Evolutionary conservation across 2,113 vertebrate species (phyloP), one percentile per base, ranked within the genome.

Genomic region (Centropus bengalensis): DNA sequence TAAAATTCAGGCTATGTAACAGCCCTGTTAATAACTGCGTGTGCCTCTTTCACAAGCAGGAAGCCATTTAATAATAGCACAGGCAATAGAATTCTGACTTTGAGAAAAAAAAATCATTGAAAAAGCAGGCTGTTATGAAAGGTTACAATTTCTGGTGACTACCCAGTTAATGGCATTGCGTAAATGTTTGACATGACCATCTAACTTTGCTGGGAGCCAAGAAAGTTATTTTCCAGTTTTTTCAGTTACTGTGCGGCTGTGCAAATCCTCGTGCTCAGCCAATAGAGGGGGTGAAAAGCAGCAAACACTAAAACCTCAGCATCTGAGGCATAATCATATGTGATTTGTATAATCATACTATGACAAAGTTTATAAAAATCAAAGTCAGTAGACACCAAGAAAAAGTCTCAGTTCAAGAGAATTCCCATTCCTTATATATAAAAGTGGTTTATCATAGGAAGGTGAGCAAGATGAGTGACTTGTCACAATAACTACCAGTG

Each of bases 61-160:
- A 85, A 82, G n/a, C 36, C 23, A 83, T 80, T 89, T 93, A 93
- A 70, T 52, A 94, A 80, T 60, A 56, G 58, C 56, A 80, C 47
- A 71, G 44, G 68, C 82, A 89, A 58, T 36, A 82, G 62, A 76
- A 90, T 78, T 71, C 64, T 82, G 67, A 59, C 56, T 90, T 88
- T 44, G 68, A 89, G 70, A 63, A 64, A 63, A 64, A 95, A 90
- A 86, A 94, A 81, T 69, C 56, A 32, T 36, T 69, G 82, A 67
- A 82, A 91, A 77, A 64, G 55, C 38, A 62, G 47, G 52, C 49
- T 93, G 77, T 91, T 63, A 44, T 33, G 49, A 80, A 71, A 92
- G 56, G 47, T 73, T 77, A 79, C 49, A 58, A 23, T 88, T 89
- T 86, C 71, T 88, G 52, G 36, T 45, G 90, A 58, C 62, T 84